Evolutionary conservation across 2,888 invertebrate species (phyloP), one percentile per base, ranked within the genome.

Genomic region (Oscheius sp.): DNA sequence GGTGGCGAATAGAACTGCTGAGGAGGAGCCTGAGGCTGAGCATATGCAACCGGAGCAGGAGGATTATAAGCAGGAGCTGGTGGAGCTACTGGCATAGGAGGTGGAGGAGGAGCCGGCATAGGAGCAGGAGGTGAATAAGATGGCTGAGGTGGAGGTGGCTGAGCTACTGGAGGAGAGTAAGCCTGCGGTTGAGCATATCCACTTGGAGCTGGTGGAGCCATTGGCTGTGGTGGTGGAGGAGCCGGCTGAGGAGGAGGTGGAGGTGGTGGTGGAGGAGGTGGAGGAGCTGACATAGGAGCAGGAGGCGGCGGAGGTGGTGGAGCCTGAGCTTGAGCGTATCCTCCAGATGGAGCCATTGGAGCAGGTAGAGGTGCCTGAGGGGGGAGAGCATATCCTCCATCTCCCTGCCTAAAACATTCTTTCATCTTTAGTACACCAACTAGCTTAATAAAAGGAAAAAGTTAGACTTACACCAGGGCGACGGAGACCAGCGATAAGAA

Each of bases 401-500:
- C 37, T 10, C 37, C 15, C 8, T 37, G 37, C 8, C 37, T 37
- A 37, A 37, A 37, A 37, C n/a, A n/a, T n/a, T n/a, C n/a, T n/a
- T n/a, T n/a, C n/a, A n/a, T 17, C 20, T 42, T 42, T 20, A 42
- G 42, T 42, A 17, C 42, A 17, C 3, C 42, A 20, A 42, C 3
- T 37, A 37, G 15, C 37, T 37, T 37, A 37, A 37, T 37, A 10
- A 37, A 37, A 37, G 37, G 8, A 10, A 10, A 10, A 15, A 10
- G 8, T 37, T 37, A 34, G 15, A 25, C 61, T 61, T 29, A 4
- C 42, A 42, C 25, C 17, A 33, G 5, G 37, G 42, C 31, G 8
- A 45, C 23, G 27, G 61, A 42, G 45, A 61, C 61, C 45, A 61
- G 29, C 15, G 61, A 45, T 17, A 42, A 61, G 61, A 61, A 42